phyloP scores from a whole-genome alignment of 2,888 invertebrate species.

The Hydriomena furcata region DNA sequence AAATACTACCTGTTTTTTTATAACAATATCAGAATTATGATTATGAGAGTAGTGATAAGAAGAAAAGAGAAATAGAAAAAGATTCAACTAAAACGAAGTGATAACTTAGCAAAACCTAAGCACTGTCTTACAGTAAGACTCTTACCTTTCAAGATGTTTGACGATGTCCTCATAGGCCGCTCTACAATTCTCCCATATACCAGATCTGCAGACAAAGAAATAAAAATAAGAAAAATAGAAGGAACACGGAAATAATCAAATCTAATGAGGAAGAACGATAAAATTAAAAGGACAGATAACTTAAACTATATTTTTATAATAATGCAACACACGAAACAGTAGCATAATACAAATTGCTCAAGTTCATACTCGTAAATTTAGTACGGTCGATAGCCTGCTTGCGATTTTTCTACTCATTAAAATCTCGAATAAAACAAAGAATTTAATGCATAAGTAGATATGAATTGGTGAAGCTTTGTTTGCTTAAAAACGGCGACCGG shows the following conservation, averaged over 20 bases:
- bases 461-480: conserved; percentile 38
- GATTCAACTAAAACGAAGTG: conserved; percentile 6
- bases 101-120: conserved; percentile 21
- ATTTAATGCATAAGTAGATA: conserved; percentile 35
- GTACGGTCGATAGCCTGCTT: neutral
- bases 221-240: conserved; percentile 69
- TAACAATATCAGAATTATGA: no score
- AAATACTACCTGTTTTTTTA: no score
- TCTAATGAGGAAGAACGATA: conserved; percentile 11
- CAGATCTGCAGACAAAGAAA: conserved; percentile 87
- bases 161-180: conserved; percentile 97
- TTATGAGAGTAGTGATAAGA: neutral
- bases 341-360: no score
- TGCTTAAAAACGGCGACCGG: neutral
- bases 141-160: conserved; percentile 97
- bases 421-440: conserved; percentile 20
- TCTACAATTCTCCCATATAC: conserved; percentile 97
- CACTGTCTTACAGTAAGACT: no score
- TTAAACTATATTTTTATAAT: no score
- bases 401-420: neutral
- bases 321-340: no score
- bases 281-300: neutral
- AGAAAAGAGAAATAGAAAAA: conserved; percentile 11
- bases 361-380: neutral
- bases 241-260: conserved; percentile 45